A percentile compares a stretch with the other conserved stretches of the same genome.
These are phyloP conservation scores for Notothenia coriiceps DNA, from an alignment of 2,113 vertebrate genomes.

Conservation along the genomic window DNA sequence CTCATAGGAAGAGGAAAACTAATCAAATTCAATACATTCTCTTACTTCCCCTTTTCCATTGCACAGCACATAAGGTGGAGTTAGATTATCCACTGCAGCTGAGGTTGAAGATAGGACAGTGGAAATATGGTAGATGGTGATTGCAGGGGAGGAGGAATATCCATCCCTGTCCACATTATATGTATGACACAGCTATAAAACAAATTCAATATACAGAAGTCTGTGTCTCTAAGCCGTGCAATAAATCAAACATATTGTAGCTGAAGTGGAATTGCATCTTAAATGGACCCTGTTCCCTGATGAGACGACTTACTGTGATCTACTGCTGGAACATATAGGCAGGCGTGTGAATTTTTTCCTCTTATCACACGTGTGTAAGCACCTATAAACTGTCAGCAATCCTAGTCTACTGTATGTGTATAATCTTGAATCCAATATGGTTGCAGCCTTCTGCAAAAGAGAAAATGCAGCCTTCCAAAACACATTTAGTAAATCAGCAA, in stretches of 20 bases:
- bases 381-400: constrained; percentile 26
- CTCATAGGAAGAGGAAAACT: neutral
- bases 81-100: constrained; percentile 43
- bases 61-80: constrained; percentile 30
- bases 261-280: constrained; percentile 55
- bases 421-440: constrained; percentile 23
- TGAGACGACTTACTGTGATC: constrained; percentile 59
- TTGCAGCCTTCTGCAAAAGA: constrained; percentile 1
- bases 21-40: constrained; percentile 20
- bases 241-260: constrained; percentile 57
- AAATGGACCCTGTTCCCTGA: constrained; percentile 46
- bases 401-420: neutral
- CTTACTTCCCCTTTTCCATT: constrained; percentile 34
- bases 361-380: constrained; percentile 27
- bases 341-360: constrained; percentile 36
- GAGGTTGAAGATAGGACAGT: constrained; percentile 47
- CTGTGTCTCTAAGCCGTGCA: neutral
- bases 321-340: constrained; percentile 37
- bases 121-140: constrained; percentile 56
- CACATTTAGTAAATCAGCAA: constrained; percentile 42
- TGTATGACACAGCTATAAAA: constrained; percentile 62
- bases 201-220: constrained; percentile 53
- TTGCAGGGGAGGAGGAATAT: constrained; percentile 40
- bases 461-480: constrained; percentile 9
- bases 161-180: constrained; percentile 48